These are phyloP conservation scores for Leptopilina syphax DNA, from an alignment of 2,888 invertebrate species.

Conservation along the genomic window DNA sequence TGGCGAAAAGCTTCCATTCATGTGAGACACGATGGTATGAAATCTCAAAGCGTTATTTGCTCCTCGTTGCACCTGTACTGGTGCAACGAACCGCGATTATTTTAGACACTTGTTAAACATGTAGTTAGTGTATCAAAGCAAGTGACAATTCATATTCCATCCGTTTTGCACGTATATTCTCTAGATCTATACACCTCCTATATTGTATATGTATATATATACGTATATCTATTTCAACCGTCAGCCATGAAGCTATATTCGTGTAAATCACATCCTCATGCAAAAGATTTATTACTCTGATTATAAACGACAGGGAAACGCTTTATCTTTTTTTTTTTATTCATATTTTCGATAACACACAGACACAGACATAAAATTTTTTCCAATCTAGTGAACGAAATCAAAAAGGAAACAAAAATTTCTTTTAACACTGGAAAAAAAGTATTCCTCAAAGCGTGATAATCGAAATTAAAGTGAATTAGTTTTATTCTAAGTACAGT, in stretches of 20 bases:
- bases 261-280: constrained; percentile 2
- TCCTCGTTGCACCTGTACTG: constrained; percentile 31
- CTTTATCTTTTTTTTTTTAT: not conserved
- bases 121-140: constrained; percentile 31
- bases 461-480: no score
- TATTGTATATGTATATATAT: not conserved
- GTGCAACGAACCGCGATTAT: constrained; percentile 28
- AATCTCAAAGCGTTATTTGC: constrained; percentile 28
- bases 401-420: no score
- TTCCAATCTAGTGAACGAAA: not conserved
- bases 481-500: no score
- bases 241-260: constrained; percentile 12
- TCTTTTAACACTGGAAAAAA: no score
- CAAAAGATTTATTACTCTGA: constrained; percentile 12
- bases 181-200: not conserved
- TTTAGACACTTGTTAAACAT: constrained; percentile 27
- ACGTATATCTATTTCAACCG: not conserved
- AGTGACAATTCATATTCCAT: constrained; percentile 23
- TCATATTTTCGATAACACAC: not conserved
- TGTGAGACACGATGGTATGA: constrained; percentile 18
- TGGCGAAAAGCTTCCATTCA: constrained; percentile 27
- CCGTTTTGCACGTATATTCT: not conserved
- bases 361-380: not conserved
- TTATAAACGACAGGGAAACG: constrained; percentile 12
- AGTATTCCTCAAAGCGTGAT: no score